These are phyloP conservation scores for Anniella stebbinsi DNA, from an alignment of 2,797 vertebrate genomes.

Conservation along the genomic window DNA sequence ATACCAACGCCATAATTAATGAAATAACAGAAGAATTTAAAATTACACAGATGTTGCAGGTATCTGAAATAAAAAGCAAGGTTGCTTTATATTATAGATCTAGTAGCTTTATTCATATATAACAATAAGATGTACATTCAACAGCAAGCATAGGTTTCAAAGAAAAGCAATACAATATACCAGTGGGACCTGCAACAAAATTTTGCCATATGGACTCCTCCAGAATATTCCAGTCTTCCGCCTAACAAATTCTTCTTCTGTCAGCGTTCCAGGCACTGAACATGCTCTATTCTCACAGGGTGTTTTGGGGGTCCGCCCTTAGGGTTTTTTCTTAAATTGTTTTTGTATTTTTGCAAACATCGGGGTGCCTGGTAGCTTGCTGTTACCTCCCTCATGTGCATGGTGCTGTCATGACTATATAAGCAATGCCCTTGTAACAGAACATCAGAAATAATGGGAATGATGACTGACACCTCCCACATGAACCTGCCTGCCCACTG, in stretches of 20 bases:
- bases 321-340: not conserved
- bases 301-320: not conserved
- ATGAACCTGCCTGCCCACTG: not conserved
- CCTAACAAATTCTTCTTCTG: not conserved
- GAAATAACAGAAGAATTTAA: not conserved
- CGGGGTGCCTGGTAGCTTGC: not conserved
- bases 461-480: not conserved
- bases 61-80: constrained; percentile 13
- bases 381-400: not conserved
- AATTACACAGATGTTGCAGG: not conserved
- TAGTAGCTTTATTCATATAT: too few species aligned
- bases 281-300: not conserved
- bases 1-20: not conserved
- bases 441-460: not conserved
- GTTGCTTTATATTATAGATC: not conserved
- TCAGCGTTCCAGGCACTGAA: not conserved
- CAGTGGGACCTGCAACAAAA: not conserved
- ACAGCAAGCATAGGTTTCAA: not conserved
- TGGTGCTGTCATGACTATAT: not conserved
- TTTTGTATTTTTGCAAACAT: not conserved
- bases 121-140: not conserved
- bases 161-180: constrained; percentile 3
- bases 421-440: not conserved
- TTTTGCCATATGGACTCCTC: not conserved
- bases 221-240: not conserved